Evolutionary conservation across 2,888 invertebrate species (phyloP).

Genomic region (Lasioglossum morio): DNA sequence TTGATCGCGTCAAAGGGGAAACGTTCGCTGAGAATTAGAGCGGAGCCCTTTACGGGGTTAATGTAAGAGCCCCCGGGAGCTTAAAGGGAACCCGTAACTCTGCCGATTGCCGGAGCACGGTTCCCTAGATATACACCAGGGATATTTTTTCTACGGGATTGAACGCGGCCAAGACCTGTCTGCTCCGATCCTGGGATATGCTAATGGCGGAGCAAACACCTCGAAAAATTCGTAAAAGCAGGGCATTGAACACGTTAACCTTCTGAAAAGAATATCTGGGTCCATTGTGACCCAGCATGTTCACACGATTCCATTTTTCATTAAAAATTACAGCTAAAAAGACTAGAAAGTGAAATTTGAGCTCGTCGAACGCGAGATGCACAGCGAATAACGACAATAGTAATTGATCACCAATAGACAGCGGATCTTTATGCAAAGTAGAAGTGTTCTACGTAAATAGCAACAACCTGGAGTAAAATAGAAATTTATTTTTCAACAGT

Average conservation of each 20-base stretch:
- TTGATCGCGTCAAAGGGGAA: slow-evolving; percentile 5
- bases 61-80: slow-evolving; percentile 19
- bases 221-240: too few species aligned
- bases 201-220: neutral
- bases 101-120: neutral
- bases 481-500: too few species aligned
- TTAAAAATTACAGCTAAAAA: neutral
- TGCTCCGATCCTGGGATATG: neutral
- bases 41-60: slow-evolving; percentile 5
- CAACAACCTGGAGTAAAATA: too few species aligned
- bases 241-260: too few species aligned
- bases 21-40: neutral
- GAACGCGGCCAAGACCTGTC: slow-evolving; percentile 18
- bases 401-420: neutral
- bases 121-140: slow-evolving; percentile 39
- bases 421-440: too few species aligned
- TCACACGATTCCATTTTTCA: too few species aligned
- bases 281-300: too few species aligned
- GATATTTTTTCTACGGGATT: slow-evolving; percentile 58
- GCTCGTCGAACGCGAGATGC: neutral
- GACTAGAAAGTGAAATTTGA: neutral
- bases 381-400: slow-evolving; percentile 51
- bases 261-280: too few species aligned
- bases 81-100: slow-evolving; percentile 27
- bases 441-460: too few species aligned